Base-by-base conservation (phyloP, 2,113 vertebrate species). In the Caretta caretta region DNA sequence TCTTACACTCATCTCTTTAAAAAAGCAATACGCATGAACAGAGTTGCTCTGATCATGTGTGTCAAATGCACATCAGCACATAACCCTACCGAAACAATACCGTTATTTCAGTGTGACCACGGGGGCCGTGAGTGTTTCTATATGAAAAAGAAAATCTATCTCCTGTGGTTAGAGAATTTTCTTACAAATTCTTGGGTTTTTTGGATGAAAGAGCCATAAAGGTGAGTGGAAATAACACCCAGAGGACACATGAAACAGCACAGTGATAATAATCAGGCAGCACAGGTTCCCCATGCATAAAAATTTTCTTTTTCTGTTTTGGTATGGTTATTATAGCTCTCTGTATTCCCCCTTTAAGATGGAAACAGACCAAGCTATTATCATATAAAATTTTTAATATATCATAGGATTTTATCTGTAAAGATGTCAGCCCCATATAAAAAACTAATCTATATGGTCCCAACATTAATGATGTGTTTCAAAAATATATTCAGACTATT, bases 131-230 rank as follows among this genome's bases (percentile, higher is more conserved):
- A 29, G 49, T 13, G 20, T 75, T 96, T 96, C 96, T 84, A 31
- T 86, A 83, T 38, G 50, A 86, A 86, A 35, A 49, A 88, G 91
- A 93, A 94, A 72, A 27, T 80, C 50, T 93, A 35, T 8, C 87
- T 56, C 85, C 84, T 69, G 35, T 88, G 90, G n/a, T 62, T 84
- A 59, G 48, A 65, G 35, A 1, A 38, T 89, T 93, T 92, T 93
- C 25, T 62, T 81, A 90, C 6, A 78, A 54, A 89, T 96, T 93
- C 80, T 80, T 90, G n/a, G 12, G 1, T 1, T 16, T 80, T 90
- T 95, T 92, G 76, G 42, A 91, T 89, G 59, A 95, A 93, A 94
- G 84, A 87, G 14, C 48, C 84, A 62, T 84, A 80, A 95, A 96
- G 50, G 4, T 76, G 75, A 72, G 72, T 84, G 35, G 57, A 89